A percentile compares a stretch with the other conserved stretches of the same genome.
phyloP scores from a whole-genome alignment of 2,888 invertebrate genomes.

The Melinaea marsaeus region DNA sequence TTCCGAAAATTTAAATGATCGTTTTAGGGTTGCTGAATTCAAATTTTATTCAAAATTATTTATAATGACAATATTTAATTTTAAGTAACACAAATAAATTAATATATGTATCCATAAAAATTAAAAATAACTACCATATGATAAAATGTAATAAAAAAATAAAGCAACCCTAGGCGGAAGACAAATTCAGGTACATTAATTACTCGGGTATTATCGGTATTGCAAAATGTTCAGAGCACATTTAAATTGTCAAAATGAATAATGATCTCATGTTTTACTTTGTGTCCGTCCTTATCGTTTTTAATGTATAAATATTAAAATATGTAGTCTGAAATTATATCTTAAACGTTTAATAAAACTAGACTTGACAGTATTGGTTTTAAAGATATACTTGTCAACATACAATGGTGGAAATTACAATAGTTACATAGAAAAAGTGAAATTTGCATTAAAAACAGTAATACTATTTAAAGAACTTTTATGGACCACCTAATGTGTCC shows the following conservation, averaged over 20 bases:
- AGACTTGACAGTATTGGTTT: too few relatives aligned
- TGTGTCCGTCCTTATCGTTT: neutral
- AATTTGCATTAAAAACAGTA: too few relatives aligned
- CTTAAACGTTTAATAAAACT: too few relatives aligned
- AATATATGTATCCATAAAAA: neutral
- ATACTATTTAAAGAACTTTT: too few relatives aligned
- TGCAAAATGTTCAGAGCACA: conserved; percentile 1
- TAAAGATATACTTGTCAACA: too few relatives aligned
- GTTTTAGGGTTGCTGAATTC: neutral
- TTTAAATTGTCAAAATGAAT: conserved; percentile 1
- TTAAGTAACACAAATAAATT: neutral
- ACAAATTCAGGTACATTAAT: neutral
- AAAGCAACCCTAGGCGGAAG: neutral
- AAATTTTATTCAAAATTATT: neutral
- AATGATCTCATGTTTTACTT: neutral
- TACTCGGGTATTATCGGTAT: neutral
- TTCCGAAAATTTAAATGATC: neutral
- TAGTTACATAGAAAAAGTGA: too few relatives aligned
- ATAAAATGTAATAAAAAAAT: neutral
- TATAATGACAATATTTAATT: neutral
- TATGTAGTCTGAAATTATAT: neutral
- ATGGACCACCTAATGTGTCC: too few relatives aligned
- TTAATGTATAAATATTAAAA: too few relatives aligned
- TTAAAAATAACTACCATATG: neutral
- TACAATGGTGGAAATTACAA: too few relatives aligned